These are phyloP conservation scores for Cybosia mesomella DNA, from an alignment of 2,888 invertebrate genomes.

Conservation along the genomic window DNA sequence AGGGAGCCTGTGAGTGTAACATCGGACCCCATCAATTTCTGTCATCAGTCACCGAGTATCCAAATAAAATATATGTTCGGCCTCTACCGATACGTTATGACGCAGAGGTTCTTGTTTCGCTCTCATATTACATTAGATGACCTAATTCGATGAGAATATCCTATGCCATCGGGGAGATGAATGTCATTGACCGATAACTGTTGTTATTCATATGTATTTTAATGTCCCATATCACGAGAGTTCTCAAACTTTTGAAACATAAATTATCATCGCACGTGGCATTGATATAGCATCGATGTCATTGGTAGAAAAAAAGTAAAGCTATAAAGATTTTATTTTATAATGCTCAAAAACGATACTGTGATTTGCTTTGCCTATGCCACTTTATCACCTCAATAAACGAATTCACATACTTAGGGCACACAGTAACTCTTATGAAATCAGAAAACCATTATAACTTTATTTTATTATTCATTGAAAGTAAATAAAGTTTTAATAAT, in stretches of 20 bases:
- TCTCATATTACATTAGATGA: conserved; percentile 74
- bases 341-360: too few relatives aligned
- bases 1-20: conserved; percentile 66
- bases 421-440: too few relatives aligned
- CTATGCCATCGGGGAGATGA: conserved; percentile 52
- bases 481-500: too few relatives aligned
- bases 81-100: conserved; percentile 64
- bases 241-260: neutral
- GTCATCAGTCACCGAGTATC: conserved; percentile 79
- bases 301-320: neutral
- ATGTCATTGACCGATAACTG: conserved; percentile 40
- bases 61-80: conserved; percentile 79
- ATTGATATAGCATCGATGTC: neutral
- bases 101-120: conserved; percentile 65
- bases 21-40: conserved; percentile 81
- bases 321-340: neutral
- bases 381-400: too few relatives aligned
- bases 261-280: neutral
- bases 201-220: conserved; percentile 28
- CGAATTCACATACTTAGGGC: too few relatives aligned
- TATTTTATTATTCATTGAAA: too few relatives aligned
- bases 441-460: too few relatives aligned
- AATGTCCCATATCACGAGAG: conserved; percentile 18
- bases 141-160: conserved; percentile 68
- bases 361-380: too few relatives aligned